phyloP scores from a whole-genome alignment of 2,888 invertebrate genomes.

The Coenonympha arcania region DNA sequence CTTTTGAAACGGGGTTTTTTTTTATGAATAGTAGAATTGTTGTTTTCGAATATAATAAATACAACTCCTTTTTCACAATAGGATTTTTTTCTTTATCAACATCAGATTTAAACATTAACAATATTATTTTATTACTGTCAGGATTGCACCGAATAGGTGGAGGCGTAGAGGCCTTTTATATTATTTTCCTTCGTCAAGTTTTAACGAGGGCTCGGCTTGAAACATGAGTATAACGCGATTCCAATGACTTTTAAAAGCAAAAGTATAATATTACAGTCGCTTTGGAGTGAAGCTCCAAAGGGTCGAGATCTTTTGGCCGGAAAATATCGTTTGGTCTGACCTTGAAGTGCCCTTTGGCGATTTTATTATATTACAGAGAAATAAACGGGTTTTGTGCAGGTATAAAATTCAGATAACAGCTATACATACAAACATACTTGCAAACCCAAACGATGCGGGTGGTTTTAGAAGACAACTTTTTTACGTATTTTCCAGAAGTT shows the following conservation, averaged over 20 bases:
- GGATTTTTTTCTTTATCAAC: too few relatives aligned
- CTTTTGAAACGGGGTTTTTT: neutral
- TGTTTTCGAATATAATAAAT: too few relatives aligned
- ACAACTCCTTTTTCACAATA: too few relatives aligned
- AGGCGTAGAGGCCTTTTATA: too few relatives aligned
- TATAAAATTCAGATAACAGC: neutral
- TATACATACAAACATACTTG: too few relatives aligned
- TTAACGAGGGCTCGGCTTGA: neutral
- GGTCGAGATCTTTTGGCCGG: neutral
- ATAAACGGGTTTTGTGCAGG: neutral
- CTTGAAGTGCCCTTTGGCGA: neutral
- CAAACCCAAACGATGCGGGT: too few relatives aligned
- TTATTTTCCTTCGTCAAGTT: neutral
- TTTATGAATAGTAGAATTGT: neutral
- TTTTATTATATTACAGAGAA: neutral
- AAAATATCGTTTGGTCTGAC: neutral
- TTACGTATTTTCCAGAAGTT: too few relatives aligned
- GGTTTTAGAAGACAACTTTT: too few relatives aligned
- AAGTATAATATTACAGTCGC: neutral
- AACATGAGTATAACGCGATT: neutral
- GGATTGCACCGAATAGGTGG: too few relatives aligned
- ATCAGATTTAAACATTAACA: too few relatives aligned
- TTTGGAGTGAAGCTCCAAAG: neutral
- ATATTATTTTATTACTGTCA: too few relatives aligned
- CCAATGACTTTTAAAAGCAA: neutral